These are phyloP conservation scores for Myanophis thanlyinensis DNA, from an alignment of 2,113 vertebrate genomes.

Conservation along the genomic window DNA sequence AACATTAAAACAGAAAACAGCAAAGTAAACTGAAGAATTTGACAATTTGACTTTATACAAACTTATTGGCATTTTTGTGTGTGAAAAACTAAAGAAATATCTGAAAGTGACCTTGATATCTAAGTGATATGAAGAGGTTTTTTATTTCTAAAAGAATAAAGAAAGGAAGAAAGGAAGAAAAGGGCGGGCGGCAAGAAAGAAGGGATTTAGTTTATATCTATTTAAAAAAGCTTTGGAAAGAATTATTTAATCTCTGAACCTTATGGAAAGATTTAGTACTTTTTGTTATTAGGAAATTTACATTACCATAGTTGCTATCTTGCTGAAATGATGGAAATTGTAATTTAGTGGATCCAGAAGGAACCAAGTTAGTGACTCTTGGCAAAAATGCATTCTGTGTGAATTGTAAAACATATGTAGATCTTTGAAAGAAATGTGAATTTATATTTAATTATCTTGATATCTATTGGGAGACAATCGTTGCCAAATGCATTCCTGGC, in stretches of 20 bases:
- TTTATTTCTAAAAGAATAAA: not conserved
- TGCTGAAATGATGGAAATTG: not conserved
- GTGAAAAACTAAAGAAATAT: not conserved
- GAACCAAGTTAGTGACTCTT: not conserved
- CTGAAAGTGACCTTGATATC: slow-evolving; percentile 15
- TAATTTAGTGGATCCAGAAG: not conserved
- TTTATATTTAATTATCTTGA: not conserved
- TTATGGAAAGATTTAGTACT: not conserved
- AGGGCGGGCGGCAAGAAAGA: too few relatives aligned
- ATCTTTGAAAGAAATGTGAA: not conserved
- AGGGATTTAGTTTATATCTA: not conserved
- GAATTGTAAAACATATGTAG: not conserved
- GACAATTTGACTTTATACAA: slow-evolving; percentile 3
- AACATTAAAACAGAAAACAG: slow-evolving; percentile 14
- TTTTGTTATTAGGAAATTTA: not conserved
- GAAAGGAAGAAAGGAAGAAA: not conserved
- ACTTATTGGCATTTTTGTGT: not conserved
- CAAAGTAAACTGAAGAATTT: not conserved
- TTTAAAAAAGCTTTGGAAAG: not conserved
- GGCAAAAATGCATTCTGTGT: not conserved
- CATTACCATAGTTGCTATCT: not conserved
- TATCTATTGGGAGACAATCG: not conserved
- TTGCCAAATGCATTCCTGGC: not conserved
- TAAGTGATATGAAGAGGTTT: not conserved
- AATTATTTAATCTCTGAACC: not conserved